Evolutionary conservation across 2,797 vertebrate species (phyloP).

Genomic region (Triplophysa yarkandensis): DNA sequence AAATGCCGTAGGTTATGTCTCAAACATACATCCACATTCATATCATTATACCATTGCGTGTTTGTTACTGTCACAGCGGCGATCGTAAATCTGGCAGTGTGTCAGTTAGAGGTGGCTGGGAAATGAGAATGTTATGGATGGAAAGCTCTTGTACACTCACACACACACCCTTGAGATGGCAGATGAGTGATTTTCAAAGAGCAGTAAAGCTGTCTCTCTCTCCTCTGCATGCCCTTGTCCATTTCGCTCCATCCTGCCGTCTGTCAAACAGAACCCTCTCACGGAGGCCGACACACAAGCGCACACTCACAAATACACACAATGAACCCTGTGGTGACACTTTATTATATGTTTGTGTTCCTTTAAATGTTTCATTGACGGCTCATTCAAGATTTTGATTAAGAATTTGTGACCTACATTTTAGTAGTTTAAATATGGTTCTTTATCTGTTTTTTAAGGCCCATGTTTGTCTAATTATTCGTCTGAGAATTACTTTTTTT

Average conservation of each 20-base stretch:
- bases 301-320: conserved; percentile 3
- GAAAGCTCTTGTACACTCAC: conserved; percentile 35
- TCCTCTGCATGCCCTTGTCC: conserved; percentile 56
- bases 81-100: conserved; percentile 38
- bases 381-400: background rate
- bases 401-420: background rate
- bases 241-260: conserved; percentile 43
- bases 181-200: conserved; percentile 49
- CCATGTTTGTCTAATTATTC: too few relatives aligned
- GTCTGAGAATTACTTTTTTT: too few relatives aligned
- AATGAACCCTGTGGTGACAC: background rate
- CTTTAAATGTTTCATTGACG: background rate
- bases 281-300: conserved; percentile 25
- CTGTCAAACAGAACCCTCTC: conserved; percentile 39
- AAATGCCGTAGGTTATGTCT: conserved; percentile 24
- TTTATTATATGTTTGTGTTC: background rate
- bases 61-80: conserved; percentile 45
- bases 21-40: conserved; percentile 15
- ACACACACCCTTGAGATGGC: conserved; percentile 45
- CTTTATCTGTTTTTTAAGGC: too few relatives aligned
- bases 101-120: conserved; percentile 46
- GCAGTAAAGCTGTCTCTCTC: conserved; percentile 46
- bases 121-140: conserved; percentile 48
- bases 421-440: background rate
- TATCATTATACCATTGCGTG: conserved; percentile 37